Conservation (phyloP, 2,888 invertebrate genomes). For the Sarcophaga subvicina region DNA sequence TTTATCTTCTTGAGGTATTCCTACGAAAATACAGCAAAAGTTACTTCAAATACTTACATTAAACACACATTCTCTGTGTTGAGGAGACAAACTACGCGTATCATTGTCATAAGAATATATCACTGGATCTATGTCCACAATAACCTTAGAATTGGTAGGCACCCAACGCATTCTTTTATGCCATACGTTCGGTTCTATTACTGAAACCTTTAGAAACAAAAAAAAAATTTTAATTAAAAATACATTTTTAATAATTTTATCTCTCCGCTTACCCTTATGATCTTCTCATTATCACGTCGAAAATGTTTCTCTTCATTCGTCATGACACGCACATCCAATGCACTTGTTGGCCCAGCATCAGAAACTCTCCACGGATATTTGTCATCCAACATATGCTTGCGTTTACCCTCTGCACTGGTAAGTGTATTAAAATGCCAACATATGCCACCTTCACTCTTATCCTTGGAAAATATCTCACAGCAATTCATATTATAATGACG, state of each 20-base stretch:
- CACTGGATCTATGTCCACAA: conserved; percentile 77
- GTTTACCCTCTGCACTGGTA: conserved; percentile 74
- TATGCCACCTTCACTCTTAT: conserved; percentile 81
- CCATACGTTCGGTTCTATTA: conserved; percentile 78
- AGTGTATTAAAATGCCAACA: conserved; percentile 83
- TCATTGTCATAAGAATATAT: conserved; percentile 77
- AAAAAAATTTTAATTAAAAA: too few relatives aligned
- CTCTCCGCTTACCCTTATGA: conserved; percentile 71
- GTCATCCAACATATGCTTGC: conserved; percentile 72
- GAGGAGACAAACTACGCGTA: conserved; percentile 74
- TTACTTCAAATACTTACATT: conserved; percentile 72
- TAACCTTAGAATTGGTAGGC: conserved; percentile 76
- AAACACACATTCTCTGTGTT: conserved; percentile 76
- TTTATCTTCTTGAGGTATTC: too few relatives aligned
- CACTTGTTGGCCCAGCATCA: conserved; percentile 75
- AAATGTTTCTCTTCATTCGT: conserved; percentile 75
- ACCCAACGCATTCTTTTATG: conserved; percentile 73
- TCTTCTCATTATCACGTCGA: conserved; percentile 72
- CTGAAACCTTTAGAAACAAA: conserved; percentile 71
- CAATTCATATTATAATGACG: conserved; percentile 80
- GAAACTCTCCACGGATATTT: conserved; percentile 77
- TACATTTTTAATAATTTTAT: too few relatives aligned
- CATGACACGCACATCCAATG: conserved; percentile 72
- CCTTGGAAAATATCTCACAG: conserved; percentile 82
- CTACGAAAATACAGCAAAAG: too few relatives aligned